Base-by-base conservation (phyloP, 2,113 vertebrate species). In the Myiozetetes cayanensis region DNA sequence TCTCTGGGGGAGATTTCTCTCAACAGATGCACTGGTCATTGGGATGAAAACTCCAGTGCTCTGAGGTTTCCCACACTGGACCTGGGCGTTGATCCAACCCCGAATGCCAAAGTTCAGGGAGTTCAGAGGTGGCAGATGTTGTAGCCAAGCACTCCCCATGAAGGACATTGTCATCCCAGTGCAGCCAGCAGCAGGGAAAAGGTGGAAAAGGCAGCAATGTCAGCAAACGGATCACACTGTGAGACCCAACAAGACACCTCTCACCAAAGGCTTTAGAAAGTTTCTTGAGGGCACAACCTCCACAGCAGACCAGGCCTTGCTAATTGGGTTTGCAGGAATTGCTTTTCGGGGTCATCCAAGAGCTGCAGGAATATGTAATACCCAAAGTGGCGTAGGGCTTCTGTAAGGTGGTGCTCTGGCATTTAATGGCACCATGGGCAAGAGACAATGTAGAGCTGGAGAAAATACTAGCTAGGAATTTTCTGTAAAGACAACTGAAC, bases 181-280 rank as follows among this genome's bases (percentile, higher is more conserved):
- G 75, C 75, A 81, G 9, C 19, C 5, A 1, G 41, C 35, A 65
- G 19, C 37, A 62, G 27, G 39, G 47, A 67, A 87, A 53, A 1
- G 0, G 5, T 59, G 30, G 16, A 52, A 77, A 73, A 41, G 11
- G 8, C 61, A 74, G 41, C 0, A 7, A 41, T 7, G 6, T 35
- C 41, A 41, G 14, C 44, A 62, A 58, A 39, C 0, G 3, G 35
- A 30, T 47, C 53, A 16, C 41, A 55, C 18, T 0, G 1, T 4
- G 9, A 66, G 22, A 73, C 28, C 10, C 20, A 20, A 7, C 16
- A 24, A n/a, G 9, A 30, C 10, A 8, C 0, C 0, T 12, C 19
- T 56, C 46, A 74, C 22, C 27, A 53, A 77, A 84, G 23, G 12
- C 10, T 56, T 43, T 7, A 27, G 22, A 4, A 52, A n/a, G 19